A percentile compares a stretch with the other conserved stretches of the same genome.
These are phyloP conservation scores for Enteromius unitaeniatus DNA, from an alignment of 2,797 vertebrate genomes.

Conservation along the genomic window DNA sequence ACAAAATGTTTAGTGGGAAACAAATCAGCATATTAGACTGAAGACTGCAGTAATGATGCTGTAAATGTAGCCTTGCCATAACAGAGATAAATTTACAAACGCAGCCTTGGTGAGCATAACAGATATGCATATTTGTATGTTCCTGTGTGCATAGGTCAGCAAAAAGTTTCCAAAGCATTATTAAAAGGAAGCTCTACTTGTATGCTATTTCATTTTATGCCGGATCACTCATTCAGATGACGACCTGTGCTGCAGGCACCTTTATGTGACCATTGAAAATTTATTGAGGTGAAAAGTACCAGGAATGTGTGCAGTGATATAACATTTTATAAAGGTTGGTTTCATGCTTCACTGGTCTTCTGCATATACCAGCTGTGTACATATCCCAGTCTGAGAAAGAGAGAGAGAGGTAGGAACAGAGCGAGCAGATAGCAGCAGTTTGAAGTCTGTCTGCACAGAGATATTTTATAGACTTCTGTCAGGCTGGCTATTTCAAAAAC, in stretches of 20 bases:
- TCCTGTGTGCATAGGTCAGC: slow-evolving; percentile 22
- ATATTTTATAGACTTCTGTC: slow-evolving; percentile 39
- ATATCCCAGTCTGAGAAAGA: neutral
- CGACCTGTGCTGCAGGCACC: slow-evolving; percentile 19
- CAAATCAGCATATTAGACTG: neutral
- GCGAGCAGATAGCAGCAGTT: slow-evolving; percentile 2
- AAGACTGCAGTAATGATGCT: neutral
- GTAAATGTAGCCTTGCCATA: neutral
- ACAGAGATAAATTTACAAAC: neutral
- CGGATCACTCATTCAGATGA: slow-evolving; percentile 23
- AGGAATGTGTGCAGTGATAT: slow-evolving; percentile 24
- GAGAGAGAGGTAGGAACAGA: neutral
- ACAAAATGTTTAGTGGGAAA: neutral
- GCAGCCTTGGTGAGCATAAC: too few species aligned
- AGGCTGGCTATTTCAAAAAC: slow-evolving; percentile 41
- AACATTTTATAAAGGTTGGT: slow-evolving; percentile 38
- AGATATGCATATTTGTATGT: neutral
- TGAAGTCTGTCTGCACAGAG: slow-evolving; percentile 36
- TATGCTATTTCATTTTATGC: neutral
- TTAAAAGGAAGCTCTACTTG: slow-evolving; percentile 15
- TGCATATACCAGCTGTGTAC: slow-evolving; percentile 13
- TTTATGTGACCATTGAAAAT: slow-evolving; percentile 23
- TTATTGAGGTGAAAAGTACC: slow-evolving; percentile 32
- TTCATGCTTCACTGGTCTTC: slow-evolving; percentile 12
- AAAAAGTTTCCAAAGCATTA: neutral